Conservation (phyloP, 2,113 vertebrate species). For the Solea solea region DNA sequence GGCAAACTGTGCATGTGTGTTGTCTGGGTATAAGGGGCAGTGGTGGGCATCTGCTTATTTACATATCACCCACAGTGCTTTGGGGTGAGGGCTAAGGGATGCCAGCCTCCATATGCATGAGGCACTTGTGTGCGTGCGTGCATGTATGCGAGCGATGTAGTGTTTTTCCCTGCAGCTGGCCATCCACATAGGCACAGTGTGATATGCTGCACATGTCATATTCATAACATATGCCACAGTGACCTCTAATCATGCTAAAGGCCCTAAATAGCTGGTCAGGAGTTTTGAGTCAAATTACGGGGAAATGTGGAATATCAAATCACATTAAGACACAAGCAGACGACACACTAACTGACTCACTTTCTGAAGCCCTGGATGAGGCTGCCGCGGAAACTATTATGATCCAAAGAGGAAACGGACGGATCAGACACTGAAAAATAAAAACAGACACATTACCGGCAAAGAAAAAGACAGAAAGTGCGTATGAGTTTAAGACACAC, state of each 20-base stretch:
- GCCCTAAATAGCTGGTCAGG: conserved; percentile 38
- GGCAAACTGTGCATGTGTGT: conserved; percentile 40
- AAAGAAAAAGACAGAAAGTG: not conserved
- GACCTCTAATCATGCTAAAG: conserved; percentile 60
- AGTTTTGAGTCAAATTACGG: conserved; percentile 48
- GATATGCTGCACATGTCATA: conserved; percentile 73
- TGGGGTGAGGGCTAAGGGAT: conserved; percentile 63
- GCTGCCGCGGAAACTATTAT: conserved; percentile 71
- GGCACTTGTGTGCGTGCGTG: conserved; percentile 31
- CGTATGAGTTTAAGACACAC: no score
- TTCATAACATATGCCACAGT: conserved; percentile 61
- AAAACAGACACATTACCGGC: not conserved
- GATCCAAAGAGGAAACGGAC: conserved; percentile 71
- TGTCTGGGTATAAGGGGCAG: conserved; percentile 28
- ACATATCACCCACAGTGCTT: conserved; percentile 76
- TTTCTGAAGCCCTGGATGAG: conserved; percentile 85
- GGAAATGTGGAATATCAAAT: conserved; percentile 58
- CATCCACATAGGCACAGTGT: conserved; percentile 48
- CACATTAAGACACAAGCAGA: conserved; percentile 6
- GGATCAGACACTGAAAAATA: conserved; percentile 84
- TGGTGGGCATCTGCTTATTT: conserved; percentile 73
- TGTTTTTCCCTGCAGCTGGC: conserved; percentile 63
- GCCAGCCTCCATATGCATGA: conserved; percentile 80
- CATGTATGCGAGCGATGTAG: not conserved
- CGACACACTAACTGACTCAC: conserved; percentile 85